A percentile compares a stretch with the other conserved stretches of the same genome.
phyloP scores from a whole-genome alignment of 2,113 vertebrate genomes.

The Charina bottae region DNA sequence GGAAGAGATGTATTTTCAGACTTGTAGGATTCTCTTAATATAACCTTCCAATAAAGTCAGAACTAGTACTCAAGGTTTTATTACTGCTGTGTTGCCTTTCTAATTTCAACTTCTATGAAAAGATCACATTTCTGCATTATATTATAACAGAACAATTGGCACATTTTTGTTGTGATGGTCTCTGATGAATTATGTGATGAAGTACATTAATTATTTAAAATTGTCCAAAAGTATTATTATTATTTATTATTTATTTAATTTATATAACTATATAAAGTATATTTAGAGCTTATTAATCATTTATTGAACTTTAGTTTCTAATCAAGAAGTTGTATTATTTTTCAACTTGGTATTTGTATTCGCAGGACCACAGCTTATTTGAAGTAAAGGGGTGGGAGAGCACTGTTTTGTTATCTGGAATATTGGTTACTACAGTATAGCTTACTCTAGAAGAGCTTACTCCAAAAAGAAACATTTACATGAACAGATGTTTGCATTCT shows the following conservation, averaged over 20 bases:
- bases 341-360: not conserved
- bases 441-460: not conserved
- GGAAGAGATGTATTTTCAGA: too few relatives aligned
- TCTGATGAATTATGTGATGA: constrained; percentile 7
- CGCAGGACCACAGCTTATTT: not conserved
- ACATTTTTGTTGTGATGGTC: not conserved
- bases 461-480: not conserved
- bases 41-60: too few relatives aligned
- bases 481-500: constrained; percentile 9
- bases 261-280: too few relatives aligned
- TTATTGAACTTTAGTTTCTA: not conserved
- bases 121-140: not conserved
- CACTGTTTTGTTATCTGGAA: not conserved
- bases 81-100: not conserved
- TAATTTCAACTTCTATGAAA: not conserved
- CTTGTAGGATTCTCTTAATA: too few relatives aligned
- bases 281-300: not conserved
- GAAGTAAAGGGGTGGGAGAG: not conserved
- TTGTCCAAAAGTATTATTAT: not conserved
- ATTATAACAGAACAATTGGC: not conserved
- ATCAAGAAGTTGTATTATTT: not conserved
- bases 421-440: not conserved
- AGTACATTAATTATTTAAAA: not conserved
- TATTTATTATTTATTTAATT: too few relatives aligned
- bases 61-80: not conserved